phyloP scores from a whole-genome alignment of 53 echinoderm and acorn worm species.

The Astropecten irregularis region DNA sequence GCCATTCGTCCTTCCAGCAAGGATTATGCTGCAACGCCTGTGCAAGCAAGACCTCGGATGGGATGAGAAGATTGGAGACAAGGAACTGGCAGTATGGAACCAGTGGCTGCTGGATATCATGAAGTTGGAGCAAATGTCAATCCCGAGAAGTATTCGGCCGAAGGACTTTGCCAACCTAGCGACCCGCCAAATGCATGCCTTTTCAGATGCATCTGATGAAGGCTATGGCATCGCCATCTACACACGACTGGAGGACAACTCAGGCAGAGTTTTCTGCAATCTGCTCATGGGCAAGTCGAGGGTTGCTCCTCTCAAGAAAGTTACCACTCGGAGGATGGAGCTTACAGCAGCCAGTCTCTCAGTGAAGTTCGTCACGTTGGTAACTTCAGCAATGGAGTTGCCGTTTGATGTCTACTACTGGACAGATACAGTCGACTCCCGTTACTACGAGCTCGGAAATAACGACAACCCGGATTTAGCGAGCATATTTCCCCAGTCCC shows the following conservation, averaged over 20 bases:
- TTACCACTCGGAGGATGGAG: constrained; percentile 49
- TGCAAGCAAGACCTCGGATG: constrained; percentile 58
- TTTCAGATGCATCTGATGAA: constrained; percentile 64
- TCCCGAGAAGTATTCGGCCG: constrained; percentile 50
- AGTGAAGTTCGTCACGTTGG: constrained; percentile 47
- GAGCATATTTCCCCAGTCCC: too few species aligned
- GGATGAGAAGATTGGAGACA: constrained; percentile 60
- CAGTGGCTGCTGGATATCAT: constrained; percentile 55
- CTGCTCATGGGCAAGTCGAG: constrained; percentile 58
- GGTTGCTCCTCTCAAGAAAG: constrained; percentile 47
- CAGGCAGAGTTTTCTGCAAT: constrained; percentile 21
- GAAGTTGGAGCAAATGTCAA: constrained; percentile 21
- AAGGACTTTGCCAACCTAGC: not conserved
- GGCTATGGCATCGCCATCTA: constrained; percentile 65
- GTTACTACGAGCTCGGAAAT: too few species aligned
- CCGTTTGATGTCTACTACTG: not conserved
- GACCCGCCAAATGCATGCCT: constrained; percentile 52
- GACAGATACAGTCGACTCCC: not conserved
- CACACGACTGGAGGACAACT: constrained; percentile 14
- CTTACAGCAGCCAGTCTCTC: constrained; percentile 50
- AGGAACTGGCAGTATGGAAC: constrained; percentile 50
- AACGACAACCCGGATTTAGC: too few species aligned
- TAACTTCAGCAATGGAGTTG: constrained; percentile 16
- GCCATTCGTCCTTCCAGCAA: constrained; percentile 65
- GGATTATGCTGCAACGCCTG: constrained; percentile 68